Evolutionary conservation across 2,113 vertebrate genomes (phyloP).

Genomic region (Puntigrus tetrazona): DNA sequence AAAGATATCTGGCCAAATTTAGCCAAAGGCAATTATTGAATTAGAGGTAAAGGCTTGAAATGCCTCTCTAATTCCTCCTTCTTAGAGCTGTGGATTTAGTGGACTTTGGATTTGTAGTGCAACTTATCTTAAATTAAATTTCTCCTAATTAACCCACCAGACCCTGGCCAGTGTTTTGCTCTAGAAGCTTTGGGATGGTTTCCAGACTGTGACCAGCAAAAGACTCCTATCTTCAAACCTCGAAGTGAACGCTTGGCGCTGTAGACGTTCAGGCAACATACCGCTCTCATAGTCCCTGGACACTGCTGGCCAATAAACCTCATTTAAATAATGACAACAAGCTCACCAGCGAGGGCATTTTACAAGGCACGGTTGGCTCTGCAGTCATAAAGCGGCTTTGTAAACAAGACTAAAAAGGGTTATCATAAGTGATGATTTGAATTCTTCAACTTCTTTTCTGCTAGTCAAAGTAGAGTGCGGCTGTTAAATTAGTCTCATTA

Average conservation of each 20-base stretch:
- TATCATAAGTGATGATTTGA: slow-evolving; percentile 38
- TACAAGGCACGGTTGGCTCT: background rate
- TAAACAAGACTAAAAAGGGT: slow-evolving; percentile 19
- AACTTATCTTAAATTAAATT: slow-evolving; percentile 15
- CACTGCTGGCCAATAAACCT: background rate
- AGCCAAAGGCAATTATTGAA: background rate
- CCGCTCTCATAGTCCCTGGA: background rate
- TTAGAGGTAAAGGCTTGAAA: background rate
- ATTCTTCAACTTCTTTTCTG: background rate
- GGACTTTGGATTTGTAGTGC: slow-evolving; percentile 6
- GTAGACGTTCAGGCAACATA: background rate
- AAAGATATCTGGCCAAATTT: slow-evolving; percentile 9
- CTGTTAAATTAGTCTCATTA: background rate
- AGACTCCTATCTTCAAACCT: background rate
- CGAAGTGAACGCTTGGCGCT: background rate
- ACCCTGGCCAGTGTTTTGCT: background rate
- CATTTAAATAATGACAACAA: slow-evolving; percentile 20
- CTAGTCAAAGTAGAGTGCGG: background rate
- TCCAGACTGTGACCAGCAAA: background rate
- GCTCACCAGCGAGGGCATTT: background rate
- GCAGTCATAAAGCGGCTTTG: background rate
- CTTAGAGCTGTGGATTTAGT: background rate
- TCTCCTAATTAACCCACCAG: background rate
- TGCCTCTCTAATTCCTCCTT: background rate
- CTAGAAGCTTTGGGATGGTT: background rate